Base-by-base conservation (phyloP, 2,888 invertebrate species). In the Zygogramma bicolorata region DNA sequence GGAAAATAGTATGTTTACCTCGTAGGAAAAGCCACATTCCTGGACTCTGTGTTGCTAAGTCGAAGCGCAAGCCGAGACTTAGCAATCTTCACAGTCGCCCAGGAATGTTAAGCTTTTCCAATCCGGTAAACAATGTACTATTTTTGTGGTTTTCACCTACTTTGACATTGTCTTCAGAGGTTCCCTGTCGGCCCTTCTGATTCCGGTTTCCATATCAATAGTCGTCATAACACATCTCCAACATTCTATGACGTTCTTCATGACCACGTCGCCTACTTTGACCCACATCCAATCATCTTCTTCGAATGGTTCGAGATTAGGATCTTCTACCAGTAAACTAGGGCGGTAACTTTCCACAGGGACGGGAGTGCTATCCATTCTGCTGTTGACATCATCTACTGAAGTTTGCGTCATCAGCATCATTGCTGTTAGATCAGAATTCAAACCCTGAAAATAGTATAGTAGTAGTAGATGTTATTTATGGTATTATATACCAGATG, bases 261-360 rank as follows among this genome's bases (percentile, higher is more conserved):
- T 85, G 10, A 88, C 75, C 1, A 87, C 87, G 25, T 87, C 84
- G 0, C 91, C 91, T 34, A 91, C 88, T 82, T 87, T 89, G n/a
- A 91, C 84, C 87, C 89, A 90, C 25, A 87, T 85, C 90, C 90
- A 91, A 15, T 84, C 77, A 74, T 91, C 90, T 84, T 91, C 90
- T 4, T 82, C 86, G 77, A 86, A 90, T 1, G 89, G 81, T 60
- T 73, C 62, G 7, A 83, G 68, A 29, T 84, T 78, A 15, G 83
- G 81, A 18, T 88, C 89, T 20, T 87, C 85, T 1, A 91, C 84
- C 0, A 90, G 80, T 62, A 92, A 87, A 81, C 90, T 91, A 5
- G 91, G 90, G 68, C 91, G 84, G 81, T 91, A 91, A 80, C 89
- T 88, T 29, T 86, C 78, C 13, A 85, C 81, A 8, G 86, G 81